Evolutionary conservation across 2,888 invertebrate genomes (phyloP).

Genomic region (Rhyacophila evoluta): DNA sequence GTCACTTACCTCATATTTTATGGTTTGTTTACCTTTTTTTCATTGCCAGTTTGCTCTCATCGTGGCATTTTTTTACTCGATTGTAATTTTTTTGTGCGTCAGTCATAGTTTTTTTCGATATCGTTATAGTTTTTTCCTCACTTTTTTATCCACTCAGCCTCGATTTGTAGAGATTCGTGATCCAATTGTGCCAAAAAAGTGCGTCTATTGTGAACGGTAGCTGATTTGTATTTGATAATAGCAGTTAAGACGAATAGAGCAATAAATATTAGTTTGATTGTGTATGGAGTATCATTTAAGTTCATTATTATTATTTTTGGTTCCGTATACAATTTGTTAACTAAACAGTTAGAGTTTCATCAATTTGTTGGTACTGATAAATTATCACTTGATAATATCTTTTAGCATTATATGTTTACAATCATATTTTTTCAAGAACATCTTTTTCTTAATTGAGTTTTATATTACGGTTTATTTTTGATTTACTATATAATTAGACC

Average conservation of each 20-base stretch:
- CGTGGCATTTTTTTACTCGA: constrained; percentile 8
- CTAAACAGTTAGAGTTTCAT: no score
- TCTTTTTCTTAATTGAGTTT: no score
- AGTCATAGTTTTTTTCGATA: constrained; percentile 16
- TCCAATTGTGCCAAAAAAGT: constrained; percentile 22
- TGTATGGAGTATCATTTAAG: background rate
- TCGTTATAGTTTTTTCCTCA: constrained; percentile 22
- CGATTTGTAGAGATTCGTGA: constrained; percentile 17
- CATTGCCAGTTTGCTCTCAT: constrained; percentile 3
- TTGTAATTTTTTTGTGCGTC: constrained; percentile 14
- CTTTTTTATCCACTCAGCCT: background rate
- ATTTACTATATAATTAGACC: no score
- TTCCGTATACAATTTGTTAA: no score
- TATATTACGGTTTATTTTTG: no score
- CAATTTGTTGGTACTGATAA: no score
- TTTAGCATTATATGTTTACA: no score
- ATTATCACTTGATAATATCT: no score
- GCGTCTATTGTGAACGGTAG: constrained; percentile 20
- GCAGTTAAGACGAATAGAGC: background rate
- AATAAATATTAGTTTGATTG: background rate
- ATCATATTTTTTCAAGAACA: no score
- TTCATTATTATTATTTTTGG: background rate
- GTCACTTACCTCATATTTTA: constrained; percentile 49
- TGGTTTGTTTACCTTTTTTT: constrained; percentile 50
- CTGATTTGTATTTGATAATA: constrained; percentile 9